phyloP scores from a whole-genome alignment of 2,888 invertebrate species.

The Caenorhabditis doughertyi region DNA sequence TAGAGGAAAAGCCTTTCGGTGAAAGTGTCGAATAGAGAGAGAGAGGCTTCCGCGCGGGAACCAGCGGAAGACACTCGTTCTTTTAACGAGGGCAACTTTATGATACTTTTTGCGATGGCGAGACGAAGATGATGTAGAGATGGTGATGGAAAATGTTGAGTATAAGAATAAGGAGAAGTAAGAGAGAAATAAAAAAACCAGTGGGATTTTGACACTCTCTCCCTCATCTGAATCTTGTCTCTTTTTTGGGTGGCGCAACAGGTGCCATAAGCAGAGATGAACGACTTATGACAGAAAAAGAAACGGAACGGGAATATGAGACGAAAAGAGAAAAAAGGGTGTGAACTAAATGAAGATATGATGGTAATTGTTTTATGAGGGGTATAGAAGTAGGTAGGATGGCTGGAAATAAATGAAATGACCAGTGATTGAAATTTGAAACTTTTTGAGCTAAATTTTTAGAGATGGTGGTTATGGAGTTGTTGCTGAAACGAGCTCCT shows the following conservation, averaged over 20 bases:
- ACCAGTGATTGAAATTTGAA: too few species aligned
- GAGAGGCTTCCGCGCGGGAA: conserved; percentile 31
- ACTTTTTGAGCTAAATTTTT: too few species aligned
- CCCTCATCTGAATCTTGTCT: conserved; percentile 1
- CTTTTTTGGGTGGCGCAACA: conserved; percentile 31
- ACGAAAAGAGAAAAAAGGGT: conserved; percentile 14
- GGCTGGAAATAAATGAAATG: too few species aligned
- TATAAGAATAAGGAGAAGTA: neutral
- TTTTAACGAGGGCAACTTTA: conserved; percentile 41
- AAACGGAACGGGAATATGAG: conserved; percentile 28
- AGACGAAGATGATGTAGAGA: neutral
- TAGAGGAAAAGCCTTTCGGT: conserved; percentile 10
- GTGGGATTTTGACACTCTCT: conserved; percentile 45
- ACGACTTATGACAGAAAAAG: conserved; percentile 33
- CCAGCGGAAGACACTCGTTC: conserved; percentile 37
- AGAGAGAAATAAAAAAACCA: conserved; percentile 36
- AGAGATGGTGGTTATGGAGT: too few species aligned
- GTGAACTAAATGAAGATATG: neutral
- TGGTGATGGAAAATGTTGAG: neutral
- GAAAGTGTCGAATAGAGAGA: conserved; percentile 13
- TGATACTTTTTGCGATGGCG: conserved; percentile 44
- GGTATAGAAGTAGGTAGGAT: too few species aligned
- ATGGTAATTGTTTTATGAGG: neutral
- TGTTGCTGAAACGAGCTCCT: too few species aligned
- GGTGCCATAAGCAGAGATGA: conserved; percentile 40